A percentile compares a stretch with the other conserved stretches of the same genome.
phyloP scores from a whole-genome alignment of 2,113 vertebrate genomes.

The Galemys pyrenaicus region DNA sequence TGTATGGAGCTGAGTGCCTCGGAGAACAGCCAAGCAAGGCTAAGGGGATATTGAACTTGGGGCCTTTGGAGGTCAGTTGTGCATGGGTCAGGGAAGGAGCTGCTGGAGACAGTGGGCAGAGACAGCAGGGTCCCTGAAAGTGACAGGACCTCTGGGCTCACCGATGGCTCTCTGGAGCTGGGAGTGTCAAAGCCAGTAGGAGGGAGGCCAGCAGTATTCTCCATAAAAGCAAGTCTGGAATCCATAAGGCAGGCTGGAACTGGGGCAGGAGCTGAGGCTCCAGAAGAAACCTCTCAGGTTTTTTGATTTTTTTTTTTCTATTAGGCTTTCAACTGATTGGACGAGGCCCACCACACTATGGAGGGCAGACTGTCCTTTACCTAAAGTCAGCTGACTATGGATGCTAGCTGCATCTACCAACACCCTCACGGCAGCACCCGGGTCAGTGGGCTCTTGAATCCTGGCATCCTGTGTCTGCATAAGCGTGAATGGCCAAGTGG shows the following conservation, averaged over 20 bases:
- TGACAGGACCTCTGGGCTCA: no score
- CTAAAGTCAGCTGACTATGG: no score
- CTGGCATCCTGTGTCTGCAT: no score
- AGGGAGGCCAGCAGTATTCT: no score
- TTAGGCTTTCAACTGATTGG: not conserved
- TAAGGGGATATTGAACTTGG: not conserved
- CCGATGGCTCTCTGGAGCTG: not conserved
- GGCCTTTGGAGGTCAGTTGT: no score
- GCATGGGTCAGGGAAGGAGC: not conserved
- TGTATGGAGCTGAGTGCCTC: not conserved
- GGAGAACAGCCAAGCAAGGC: not conserved
- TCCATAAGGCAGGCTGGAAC: not conserved
- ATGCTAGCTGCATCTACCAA: no score
- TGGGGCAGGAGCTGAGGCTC: not conserved
- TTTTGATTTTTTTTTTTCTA: not conserved
- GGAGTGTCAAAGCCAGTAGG: rapidly evolving
- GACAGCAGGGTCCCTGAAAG: not conserved
- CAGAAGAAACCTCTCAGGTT: not conserved
- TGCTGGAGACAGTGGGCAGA: not conserved
- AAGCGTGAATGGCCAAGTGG: no score
- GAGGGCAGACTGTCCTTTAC: not conserved
- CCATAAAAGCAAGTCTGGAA: not conserved
- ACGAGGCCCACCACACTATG: not conserved
- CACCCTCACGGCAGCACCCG: no score
- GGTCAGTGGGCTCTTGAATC: no score